Conservation (phyloP, 2,113 vertebrate genomes). For the Caranx melampygus region DNA sequence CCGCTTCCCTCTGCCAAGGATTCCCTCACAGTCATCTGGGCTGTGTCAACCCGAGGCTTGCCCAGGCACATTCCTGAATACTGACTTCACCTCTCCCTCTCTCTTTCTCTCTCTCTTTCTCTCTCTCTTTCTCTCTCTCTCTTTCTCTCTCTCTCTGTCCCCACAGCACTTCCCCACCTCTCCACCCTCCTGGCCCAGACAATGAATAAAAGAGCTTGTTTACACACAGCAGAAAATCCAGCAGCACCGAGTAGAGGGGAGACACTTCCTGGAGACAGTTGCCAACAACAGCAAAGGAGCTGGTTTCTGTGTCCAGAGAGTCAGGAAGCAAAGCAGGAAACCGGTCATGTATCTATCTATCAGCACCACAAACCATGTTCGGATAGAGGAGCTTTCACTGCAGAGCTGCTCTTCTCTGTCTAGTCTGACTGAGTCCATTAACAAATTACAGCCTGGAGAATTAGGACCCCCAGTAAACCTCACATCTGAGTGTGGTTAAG, state of each 20-base stretch:
- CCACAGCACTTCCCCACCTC: conserved; percentile 44
- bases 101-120: conserved; percentile 37
- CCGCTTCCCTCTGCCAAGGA: conserved; percentile 84
- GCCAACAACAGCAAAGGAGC: conserved; percentile 80
- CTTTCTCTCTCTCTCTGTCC: conserved; percentile 42
- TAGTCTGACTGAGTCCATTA: conserved; percentile 23
- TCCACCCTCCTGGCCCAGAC: conserved; percentile 55
- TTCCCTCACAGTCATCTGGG: conserved; percentile 86
- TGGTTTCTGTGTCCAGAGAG: conserved; percentile 53
- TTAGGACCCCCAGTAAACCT: conserved; percentile 15
- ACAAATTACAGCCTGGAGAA: conserved; percentile 25
- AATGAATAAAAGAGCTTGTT: conserved; percentile 85
- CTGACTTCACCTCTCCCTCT: conserved; percentile 78
- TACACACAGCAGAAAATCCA: conserved; percentile 65
- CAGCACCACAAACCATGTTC: not conserved
- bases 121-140: conserved; percentile 37
- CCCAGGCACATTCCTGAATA: conserved; percentile 83
- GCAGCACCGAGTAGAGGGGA: conserved; percentile 73
- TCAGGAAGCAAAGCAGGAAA: conserved; percentile 63
- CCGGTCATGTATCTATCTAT: conserved; percentile 27
- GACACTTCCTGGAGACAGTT: conserved; percentile 87
- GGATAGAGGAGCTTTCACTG: conserved; percentile 14
- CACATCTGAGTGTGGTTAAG: conserved; percentile 28
- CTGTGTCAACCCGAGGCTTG: conserved; percentile 77
- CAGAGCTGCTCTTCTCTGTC: not conserved